Evolutionary conservation across 2,888 invertebrate species (phyloP), one percentile per base, ranked within the genome.

Genomic region (Mamestra brassicae): DNA sequence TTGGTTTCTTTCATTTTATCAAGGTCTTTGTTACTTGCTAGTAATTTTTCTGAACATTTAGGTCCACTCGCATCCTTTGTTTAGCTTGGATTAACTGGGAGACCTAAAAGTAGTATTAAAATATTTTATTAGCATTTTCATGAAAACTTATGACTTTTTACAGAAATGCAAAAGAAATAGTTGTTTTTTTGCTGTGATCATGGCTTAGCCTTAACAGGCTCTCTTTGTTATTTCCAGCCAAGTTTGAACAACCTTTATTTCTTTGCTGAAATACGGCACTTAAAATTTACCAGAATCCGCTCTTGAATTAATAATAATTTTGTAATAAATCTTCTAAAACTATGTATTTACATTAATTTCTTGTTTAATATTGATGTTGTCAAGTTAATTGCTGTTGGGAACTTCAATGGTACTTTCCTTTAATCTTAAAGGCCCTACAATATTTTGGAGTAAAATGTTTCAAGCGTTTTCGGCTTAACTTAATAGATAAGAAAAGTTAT

Each of bases 401-500:
- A 90, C 81, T 89, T 85, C 71, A 84, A 83, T 87, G 84, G 86
- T 84, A 83, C 85, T 88, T 86, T 72, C 76, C 85, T 86, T 88
- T 85, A 89, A 88, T 88, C 87, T 89, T 80, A 83, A 84, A 78
- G 77, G 61, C 64, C 68, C 79, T 82, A 81, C 80, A 87, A 87
- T 87, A 90, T 87, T 89, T 88, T 58, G 85, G 79, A 86, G 86
- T 86, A 88, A 89, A 88, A 87, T 83, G 86, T 88, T 90, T 85
- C 80, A 86, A 89, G 88, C 78, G 81, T 87, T 87, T 88, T 81
- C 83, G 77, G 79, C 82, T 85, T 83, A 85, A 89, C 80, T 87
- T 88, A 88, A 87, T 88, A 88, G 83, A 88, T 89, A 88, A 85
- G 87, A 86, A 89, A 89, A 89, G 87, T 90, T 90, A 72, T 84